phyloP scores from a whole-genome alignment of 2,797 vertebrate species.

The Podarcis siculus region DNA sequence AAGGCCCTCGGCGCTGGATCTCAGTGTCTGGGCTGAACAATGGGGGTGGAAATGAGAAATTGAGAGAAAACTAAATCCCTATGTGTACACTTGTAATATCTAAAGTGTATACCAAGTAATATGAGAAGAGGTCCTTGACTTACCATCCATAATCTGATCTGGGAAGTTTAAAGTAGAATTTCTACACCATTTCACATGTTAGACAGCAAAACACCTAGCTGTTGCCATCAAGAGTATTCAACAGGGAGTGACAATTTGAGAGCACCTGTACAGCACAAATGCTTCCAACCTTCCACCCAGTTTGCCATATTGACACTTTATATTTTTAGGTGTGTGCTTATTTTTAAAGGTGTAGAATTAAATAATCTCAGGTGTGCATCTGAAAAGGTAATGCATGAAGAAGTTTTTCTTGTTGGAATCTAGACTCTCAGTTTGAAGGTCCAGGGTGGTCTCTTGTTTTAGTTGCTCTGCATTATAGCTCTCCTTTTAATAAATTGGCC shows the following conservation, averaged over 20 bases:
- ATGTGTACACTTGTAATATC: background rate
- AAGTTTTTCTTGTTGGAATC: background rate
- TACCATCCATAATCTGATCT: background rate
- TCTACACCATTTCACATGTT: too few species aligned
- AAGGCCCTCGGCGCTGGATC: too few species aligned
- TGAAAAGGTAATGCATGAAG: background rate
- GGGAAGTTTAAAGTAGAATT: background rate
- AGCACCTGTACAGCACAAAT: too few species aligned
- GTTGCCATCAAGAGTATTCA: background rate
- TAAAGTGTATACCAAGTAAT: background rate
- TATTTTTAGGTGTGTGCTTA: background rate
- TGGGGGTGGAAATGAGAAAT: too few species aligned
- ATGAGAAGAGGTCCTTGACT: too few species aligned
- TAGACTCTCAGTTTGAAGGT: background rate
- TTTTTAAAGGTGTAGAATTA: background rate
- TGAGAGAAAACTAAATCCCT: too few species aligned
- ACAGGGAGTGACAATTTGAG: background rate
- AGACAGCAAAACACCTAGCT: background rate
- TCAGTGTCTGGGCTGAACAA: too few species aligned
- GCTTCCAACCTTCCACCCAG: background rate
- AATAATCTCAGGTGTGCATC: background rate
- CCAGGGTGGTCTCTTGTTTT: background rate
- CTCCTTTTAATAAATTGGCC: background rate
- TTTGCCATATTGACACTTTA: background rate
- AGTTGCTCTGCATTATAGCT: background rate